Conservation (phyloP, 2,888 invertebrate species). For the Xestoiulus laeticollis region DNA sequence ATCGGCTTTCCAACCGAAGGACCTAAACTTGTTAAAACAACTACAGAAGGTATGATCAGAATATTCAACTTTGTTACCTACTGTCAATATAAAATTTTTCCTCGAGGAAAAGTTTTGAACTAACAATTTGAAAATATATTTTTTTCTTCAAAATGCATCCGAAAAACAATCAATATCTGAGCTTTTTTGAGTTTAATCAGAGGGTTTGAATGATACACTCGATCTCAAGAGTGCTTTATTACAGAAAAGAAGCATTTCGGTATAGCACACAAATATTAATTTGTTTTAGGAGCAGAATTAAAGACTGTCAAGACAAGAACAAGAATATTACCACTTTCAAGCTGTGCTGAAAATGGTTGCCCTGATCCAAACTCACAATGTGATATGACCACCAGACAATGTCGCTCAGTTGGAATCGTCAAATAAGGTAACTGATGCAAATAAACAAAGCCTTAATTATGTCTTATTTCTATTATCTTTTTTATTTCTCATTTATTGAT, state of each 20-base stretch:
- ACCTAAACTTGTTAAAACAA: background rate
- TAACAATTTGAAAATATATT: too few relatives aligned
- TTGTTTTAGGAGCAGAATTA: background rate
- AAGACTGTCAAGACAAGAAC: background rate
- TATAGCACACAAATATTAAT: too few relatives aligned
- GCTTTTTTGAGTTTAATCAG: background rate
- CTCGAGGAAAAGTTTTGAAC: too few relatives aligned
- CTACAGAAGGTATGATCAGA: background rate
- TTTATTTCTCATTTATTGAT: too few relatives aligned
- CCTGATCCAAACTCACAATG: background rate
- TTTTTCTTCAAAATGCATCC: too few relatives aligned
- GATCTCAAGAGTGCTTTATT: background rate
- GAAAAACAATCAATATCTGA: too few relatives aligned
- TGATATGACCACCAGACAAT: background rate
- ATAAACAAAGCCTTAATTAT: too few relatives aligned
- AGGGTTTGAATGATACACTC: background rate
- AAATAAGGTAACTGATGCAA: background rate
- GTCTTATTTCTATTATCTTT: too few relatives aligned
- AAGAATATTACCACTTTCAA: background rate
- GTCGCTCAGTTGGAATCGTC: background rate
- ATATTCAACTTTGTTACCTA: too few relatives aligned
- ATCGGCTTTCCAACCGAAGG: background rate
- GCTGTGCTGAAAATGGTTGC: background rate
- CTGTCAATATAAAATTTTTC: too few relatives aligned
- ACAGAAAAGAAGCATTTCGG: too few relatives aligned